These are phyloP conservation scores for Xestia c-nigrum DNA, from an alignment of 2,888 invertebrate genomes.

Conservation along the genomic window DNA sequence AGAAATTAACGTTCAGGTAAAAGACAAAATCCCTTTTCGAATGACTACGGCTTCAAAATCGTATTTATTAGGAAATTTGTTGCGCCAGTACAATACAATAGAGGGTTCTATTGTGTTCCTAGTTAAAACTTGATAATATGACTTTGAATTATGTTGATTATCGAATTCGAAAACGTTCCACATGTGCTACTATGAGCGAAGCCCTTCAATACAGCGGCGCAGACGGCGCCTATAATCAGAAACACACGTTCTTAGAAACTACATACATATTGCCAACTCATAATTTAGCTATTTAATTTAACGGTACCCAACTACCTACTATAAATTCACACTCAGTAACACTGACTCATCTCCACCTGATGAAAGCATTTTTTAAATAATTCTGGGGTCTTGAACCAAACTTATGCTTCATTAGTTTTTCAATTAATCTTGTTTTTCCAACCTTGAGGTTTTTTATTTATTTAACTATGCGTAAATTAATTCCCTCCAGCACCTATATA, in stretches of 20 bases:
- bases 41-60: background rate
- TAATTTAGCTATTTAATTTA: conserved; percentile 35
- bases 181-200: background rate
- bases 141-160: background rate
- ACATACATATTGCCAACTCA: conserved; percentile 22
- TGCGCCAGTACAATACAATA: background rate
- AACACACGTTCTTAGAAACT: background rate
- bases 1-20: background rate
- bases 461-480: background rate
- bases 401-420: background rate
- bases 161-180: background rate
- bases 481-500: background rate
- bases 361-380: background rate
- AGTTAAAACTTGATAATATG: background rate
- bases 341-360: conserved; percentile 39
- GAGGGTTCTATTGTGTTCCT: background rate
- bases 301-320: conserved; percentile 27
- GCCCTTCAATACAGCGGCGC: background rate
- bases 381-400: background rate
- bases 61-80: background rate
- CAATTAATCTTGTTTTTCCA: background rate
- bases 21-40: background rate
- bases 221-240: background rate
- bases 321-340: conserved; percentile 20
- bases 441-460: background rate